Conservation (phyloP, 1,140 invertebrate species). For the Cotesia glomerata region DNA sequence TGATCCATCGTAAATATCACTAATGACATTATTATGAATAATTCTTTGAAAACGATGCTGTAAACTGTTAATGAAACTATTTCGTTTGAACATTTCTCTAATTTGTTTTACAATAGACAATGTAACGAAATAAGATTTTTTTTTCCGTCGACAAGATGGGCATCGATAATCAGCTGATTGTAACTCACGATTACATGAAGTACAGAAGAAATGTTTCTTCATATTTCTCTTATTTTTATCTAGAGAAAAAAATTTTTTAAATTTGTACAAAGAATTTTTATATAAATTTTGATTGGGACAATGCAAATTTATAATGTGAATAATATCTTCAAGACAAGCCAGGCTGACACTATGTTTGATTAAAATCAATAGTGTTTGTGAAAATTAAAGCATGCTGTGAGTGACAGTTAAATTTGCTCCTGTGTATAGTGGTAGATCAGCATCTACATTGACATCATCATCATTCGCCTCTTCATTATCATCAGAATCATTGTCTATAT, state of each 20-base stretch:
- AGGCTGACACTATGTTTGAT: constrained; percentile 6
- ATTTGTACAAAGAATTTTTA: constrained; percentile 16
- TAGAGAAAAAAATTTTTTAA: neutral
- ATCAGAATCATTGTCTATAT: neutral
- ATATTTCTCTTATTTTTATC: neutral
- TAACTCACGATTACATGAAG: neutral
- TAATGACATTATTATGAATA: neutral
- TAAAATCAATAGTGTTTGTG: no score
- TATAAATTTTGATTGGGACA: neutral
- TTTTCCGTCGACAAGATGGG: neutral
- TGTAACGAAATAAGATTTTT: neutral
- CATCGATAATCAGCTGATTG: neutral
- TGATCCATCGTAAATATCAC: constrained; percentile 6
- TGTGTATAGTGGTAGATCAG: neutral
- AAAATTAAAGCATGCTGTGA: constrained; percentile 7
- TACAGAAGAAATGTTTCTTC: constrained; percentile 18
- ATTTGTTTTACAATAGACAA: neutral
- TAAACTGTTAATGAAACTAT: neutral
- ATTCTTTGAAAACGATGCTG: constrained; percentile 14
- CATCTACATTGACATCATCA: neutral
- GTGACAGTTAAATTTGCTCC: neutral
- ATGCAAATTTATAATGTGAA: constrained; percentile 1
- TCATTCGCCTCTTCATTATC: neutral
- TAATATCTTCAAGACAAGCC: constrained; percentile 4
- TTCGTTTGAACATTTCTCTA: neutral